Conservation (phyloP, 92 coral and sea anemone species). For the Actinernus sp. region DNA sequence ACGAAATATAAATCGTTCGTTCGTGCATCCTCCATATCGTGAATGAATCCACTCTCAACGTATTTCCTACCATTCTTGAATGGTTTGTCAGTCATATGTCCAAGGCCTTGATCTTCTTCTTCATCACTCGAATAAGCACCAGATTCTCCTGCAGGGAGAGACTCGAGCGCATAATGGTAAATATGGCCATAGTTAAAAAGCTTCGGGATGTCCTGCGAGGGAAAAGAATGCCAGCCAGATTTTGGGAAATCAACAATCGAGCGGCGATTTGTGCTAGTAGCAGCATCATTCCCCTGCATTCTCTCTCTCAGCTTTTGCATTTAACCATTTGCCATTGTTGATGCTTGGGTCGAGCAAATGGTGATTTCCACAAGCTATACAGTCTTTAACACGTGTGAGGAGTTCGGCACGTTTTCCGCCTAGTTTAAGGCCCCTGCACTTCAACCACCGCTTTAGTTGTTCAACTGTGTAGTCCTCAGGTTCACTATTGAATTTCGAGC, state of each 20-base stretch:
- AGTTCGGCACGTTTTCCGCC: too few relatives aligned
- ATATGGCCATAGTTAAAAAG: slow-evolving; percentile 75
- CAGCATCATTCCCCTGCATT: not conserved
- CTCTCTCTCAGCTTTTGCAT: slow-evolving; percentile 16
- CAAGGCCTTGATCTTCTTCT: slow-evolving; percentile 37
- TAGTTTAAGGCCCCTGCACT: too few relatives aligned
- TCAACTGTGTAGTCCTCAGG: slow-evolving; percentile 11
- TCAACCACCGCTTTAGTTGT: too few relatives aligned
- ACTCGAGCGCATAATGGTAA: slow-evolving; percentile 38
- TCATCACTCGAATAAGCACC: not conserved
- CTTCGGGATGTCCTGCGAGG: slow-evolving; percentile 40
- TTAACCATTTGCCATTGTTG: slow-evolving; percentile 58
- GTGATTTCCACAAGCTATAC: slow-evolving; percentile 26
- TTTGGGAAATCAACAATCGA: slow-evolving; percentile 35
- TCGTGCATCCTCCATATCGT: slow-evolving; percentile 43
- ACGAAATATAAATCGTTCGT: slow-evolving; percentile 48
- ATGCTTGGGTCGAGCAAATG: slow-evolving; percentile 43
- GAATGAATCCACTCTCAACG: slow-evolving; percentile 61
- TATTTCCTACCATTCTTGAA: slow-evolving; percentile 54
- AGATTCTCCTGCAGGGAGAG: not conserved
- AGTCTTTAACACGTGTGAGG: slow-evolving; percentile 34
- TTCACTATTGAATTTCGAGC: slow-evolving; percentile 1
- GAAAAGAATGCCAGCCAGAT: slow-evolving; percentile 51
- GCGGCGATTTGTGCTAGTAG: not conserved
- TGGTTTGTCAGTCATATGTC: slow-evolving; percentile 71